Evolutionary conservation across 2,888 invertebrate genomes (phyloP), one percentile per base, ranked within the genome.

Genomic region (Limnephilus rhombicus): DNA sequence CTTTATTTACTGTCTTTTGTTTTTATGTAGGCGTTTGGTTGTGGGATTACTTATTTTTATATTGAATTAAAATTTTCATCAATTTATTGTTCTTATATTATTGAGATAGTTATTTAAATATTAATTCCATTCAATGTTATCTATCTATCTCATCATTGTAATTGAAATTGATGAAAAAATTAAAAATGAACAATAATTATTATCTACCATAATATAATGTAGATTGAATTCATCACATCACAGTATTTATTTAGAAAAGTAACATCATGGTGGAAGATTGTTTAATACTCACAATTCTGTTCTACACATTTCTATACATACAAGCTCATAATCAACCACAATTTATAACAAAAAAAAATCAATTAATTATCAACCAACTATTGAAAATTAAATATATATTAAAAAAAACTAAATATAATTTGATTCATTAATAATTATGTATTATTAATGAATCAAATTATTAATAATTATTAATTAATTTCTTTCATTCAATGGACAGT

Each of bases 221-320:
- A 83, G 68, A 68, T 68, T 68, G 24, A 9, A 68, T 68, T 68
- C 68, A 68, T 68, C n/a, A n/a, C 68, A 68, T 68, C n/a, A n/a
- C 68, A 68, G 68, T 68, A 68, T 68, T 68, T 68, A 68, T 68
- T 68, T 68, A 68, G 68, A 68, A 68, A 68, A 68, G 68, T 68
- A 68, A 68, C 68, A 68, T 68, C 24, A 83, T 37, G 31, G 37
- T 83, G 83, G 83, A 31, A 37, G 15, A 18, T 37, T 83, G 34
- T 83, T 18, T 83, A 31, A 11, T 31, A 31, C 83, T 37, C 11
- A 68, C 68, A 68, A 24, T 68, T 68, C 7, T 68, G n/a, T 68
- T 68, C 68, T 24, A 68, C 24, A n/a, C n/a, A 24, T 68, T 24
- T 24, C 24, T 24, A 9, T 24, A 24, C 24, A 68, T 9, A 68